Evolutionary conservation across 2,888 invertebrate species (phyloP).

Genomic region (Ganaspis brasiliensis): DNA sequence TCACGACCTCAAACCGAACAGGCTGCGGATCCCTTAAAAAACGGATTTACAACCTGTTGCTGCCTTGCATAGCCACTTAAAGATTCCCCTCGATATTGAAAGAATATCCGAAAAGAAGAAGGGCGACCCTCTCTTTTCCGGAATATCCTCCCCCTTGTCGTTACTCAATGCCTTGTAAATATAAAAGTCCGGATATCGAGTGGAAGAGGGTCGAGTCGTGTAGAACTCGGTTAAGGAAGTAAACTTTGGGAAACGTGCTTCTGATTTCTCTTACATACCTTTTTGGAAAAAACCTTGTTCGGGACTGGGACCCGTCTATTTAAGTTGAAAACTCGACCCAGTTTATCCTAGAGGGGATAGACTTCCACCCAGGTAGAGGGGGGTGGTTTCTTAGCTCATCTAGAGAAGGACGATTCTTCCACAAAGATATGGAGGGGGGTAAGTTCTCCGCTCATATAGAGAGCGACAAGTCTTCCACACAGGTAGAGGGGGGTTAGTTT

Average conservation of each 20-base stretch:
- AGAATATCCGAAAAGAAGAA: conserved; percentile 79
- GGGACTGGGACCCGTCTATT: no score
- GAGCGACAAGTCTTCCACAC: no score
- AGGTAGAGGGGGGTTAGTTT: no score
- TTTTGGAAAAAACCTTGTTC: no score
- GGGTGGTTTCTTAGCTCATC: no score
- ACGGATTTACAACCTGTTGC: conserved; percentile 81
- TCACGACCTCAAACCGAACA: conserved; percentile 77
- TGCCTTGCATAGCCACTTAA: conserved; percentile 77
- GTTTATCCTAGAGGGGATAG: no score
- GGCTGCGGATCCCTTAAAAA: conserved; percentile 75
- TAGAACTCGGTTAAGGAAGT: conserved; percentile 36
- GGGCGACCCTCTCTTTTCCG: conserved; percentile 64
- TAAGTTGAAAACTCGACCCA: no score
- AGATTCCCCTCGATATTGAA: conserved; percentile 81
- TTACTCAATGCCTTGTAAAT: conserved; percentile 75
- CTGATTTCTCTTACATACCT: neutral
- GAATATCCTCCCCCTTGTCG: conserved; percentile 64
- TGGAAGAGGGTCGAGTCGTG: conserved; percentile 64
- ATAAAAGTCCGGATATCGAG: conserved; percentile 76
- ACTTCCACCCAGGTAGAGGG: no score
- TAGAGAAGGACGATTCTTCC: no score
- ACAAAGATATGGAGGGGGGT: no score
- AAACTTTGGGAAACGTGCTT: conserved; percentile 3
- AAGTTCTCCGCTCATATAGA: no score